These are phyloP conservation scores for Octonoba sinensis DNA, from an alignment of 2,888 invertebrate genomes.

Conservation along the genomic window DNA sequence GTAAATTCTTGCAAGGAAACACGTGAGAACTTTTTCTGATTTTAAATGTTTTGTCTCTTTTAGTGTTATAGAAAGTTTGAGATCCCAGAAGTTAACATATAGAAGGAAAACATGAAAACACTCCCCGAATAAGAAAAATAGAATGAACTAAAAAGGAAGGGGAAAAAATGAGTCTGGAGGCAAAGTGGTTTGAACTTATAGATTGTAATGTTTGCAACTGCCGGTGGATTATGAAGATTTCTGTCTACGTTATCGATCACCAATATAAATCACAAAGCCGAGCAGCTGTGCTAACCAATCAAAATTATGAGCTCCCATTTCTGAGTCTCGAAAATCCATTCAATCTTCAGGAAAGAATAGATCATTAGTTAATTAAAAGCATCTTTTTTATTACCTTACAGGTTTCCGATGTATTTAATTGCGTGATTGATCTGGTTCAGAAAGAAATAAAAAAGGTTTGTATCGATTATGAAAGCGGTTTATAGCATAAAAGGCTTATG, in stretches of 20 bases:
- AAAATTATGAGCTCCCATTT: slow-evolving; percentile 32
- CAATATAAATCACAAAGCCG: slow-evolving; percentile 22
- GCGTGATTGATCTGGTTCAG: slow-evolving; percentile 32
- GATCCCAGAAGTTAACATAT: too few species aligned
- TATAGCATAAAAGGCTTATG: too few species aligned
- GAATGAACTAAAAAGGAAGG: too few species aligned
- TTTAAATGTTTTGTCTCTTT: too few species aligned
- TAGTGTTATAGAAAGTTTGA: too few species aligned
- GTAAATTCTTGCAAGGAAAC: too few species aligned
- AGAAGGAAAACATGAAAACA: too few species aligned
- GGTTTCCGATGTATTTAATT: slow-evolving; percentile 54
- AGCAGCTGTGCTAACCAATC: slow-evolving; percentile 37
- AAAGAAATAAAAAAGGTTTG: neutral
- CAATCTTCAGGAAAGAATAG: slow-evolving; percentile 34
- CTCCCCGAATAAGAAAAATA: too few species aligned
- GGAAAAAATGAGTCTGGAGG: too few species aligned
- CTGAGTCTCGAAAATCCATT: slow-evolving; percentile 27
- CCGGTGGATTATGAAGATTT: neutral
- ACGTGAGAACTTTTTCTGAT: too few species aligned
- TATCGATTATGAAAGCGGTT: too few species aligned
- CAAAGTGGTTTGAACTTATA: slow-evolving; percentile 13
- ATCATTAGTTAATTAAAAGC: slow-evolving; percentile 58
- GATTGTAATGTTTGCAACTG: slow-evolving; percentile 22
- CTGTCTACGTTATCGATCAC: slow-evolving; percentile 6
- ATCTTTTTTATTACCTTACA: slow-evolving; percentile 37